Conservation (phyloP, 2,797 vertebrate genomes). For the Diplodus sargus region DNA sequence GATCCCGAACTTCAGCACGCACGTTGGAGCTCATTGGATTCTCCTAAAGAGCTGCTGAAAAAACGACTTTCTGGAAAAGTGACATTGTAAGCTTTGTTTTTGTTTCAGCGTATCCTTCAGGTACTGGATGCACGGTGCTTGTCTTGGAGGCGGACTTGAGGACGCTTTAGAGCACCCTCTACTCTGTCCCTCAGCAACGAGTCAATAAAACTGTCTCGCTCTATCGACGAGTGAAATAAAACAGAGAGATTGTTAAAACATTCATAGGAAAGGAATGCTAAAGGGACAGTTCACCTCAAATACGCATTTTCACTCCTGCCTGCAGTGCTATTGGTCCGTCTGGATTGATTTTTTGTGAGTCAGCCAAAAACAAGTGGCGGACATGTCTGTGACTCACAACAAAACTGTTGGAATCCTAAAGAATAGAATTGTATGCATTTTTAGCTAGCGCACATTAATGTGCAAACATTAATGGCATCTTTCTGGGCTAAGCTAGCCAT, state of each 20-base stretch:
- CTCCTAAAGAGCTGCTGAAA: constrained; percentile 19
- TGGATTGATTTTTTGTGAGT: no score
- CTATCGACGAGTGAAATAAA: constrained; percentile 22
- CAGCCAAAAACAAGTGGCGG: no score
- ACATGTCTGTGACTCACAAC: no score
- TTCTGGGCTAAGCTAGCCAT: no score
- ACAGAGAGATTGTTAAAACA: constrained; percentile 6
- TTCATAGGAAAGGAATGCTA: background rate
- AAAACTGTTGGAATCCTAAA: no score
- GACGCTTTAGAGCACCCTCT: constrained; percentile 6
- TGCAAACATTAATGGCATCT: no score
- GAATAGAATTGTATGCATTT: no score
- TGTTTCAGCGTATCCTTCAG: constrained; percentile 28
- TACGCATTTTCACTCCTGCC: no score
- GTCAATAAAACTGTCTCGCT: constrained; percentile 22
- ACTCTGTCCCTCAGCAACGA: constrained; percentile 12
- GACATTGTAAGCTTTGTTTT: constrained; percentile 35
- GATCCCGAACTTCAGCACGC: constrained; percentile 9
- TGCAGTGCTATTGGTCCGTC: no score
- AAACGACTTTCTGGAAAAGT: constrained; percentile 10
- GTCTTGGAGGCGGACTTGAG: constrained; percentile 44
- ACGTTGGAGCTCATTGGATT: constrained; percentile 14
- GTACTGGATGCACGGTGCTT: constrained; percentile 25
- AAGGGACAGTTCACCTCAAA: no score
- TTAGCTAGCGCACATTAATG: no score